phyloP scores from a whole-genome alignment of 2,888 invertebrate genomes.

The Xylophagus ater region DNA sequence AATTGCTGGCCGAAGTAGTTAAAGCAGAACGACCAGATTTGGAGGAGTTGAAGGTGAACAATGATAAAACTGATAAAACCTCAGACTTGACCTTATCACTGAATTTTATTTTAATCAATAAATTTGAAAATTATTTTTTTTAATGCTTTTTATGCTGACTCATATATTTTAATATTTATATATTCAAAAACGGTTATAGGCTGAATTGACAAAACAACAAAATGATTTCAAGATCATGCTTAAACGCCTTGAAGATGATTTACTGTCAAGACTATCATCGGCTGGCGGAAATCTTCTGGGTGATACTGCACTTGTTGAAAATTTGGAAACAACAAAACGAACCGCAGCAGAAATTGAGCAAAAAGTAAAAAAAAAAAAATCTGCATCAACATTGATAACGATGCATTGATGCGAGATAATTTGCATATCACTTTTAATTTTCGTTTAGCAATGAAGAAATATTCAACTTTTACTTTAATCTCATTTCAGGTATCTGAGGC shows the following conservation, averaged over 20 bases:
- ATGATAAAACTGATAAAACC: slow-evolving; percentile 5
- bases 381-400: background rate
- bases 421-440: background rate
- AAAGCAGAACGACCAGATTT: slow-evolving; percentile 93
- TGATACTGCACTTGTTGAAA: slow-evolving; percentile 90
- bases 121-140: background rate
- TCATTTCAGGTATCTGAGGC: slow-evolving; percentile 63
- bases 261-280: slow-evolving; percentile 78
- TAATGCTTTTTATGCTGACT: background rate
- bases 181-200: slow-evolving; percentile 46
- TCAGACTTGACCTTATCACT: no score
- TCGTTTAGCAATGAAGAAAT: background rate
- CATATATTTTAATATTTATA: no score
- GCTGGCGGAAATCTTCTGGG: slow-evolving; percentile 89
- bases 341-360: slow-evolving; percentile 92
- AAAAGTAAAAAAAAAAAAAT: slow-evolving; percentile 48
- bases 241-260: slow-evolving; percentile 84
- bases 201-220: slow-evolving; percentile 89
- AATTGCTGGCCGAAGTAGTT: slow-evolving; percentile 89
- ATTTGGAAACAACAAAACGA: slow-evolving; percentile 88
- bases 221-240: slow-evolving; percentile 94
- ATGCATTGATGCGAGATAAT: background rate
- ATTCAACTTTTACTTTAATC: background rate
- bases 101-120: no score
- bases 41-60: slow-evolving; percentile 68